Evolutionary conservation across 2,113 vertebrate genomes (phyloP), one percentile per base, ranked within the genome.

Genomic region (Australoheros scitulus): DNA sequence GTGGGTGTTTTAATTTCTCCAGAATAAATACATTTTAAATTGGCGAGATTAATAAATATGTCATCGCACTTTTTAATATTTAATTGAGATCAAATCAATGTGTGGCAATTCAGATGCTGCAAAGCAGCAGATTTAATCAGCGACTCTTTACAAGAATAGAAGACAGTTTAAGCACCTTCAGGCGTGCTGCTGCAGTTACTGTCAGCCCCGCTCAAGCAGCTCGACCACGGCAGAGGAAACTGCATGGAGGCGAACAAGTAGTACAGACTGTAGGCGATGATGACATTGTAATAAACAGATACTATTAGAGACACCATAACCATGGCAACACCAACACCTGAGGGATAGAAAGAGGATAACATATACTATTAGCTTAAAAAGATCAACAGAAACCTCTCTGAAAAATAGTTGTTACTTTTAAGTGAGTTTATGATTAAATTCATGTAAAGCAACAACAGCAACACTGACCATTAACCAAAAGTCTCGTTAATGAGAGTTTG

Each of bases 231-330:
- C 8, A 99, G 83, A 22, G 96, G 95, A 81, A 77, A 96, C 95
- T 96, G 97, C 94, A 99, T 97, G 7, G 98, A 99, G 61, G 97
- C 97, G 87, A 98, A 99, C 77, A 99, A 90, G 91, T 99, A 99
- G 93, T 97, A 99, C 79, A 99, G 91, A 7, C 97, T 97, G 63
- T 99, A 99, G 81, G 94, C 95, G 20, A 99, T 96, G 90, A 99
- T 98, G 61, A 98, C 96, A 0, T 98, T 99, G 83, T 99, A 99
- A 92, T 99, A 99, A 78, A 99, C 94, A 0, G 96, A 79, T 59
- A 99, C 96, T 61, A 97, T 93, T 0, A 96, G 82, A 68, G 96
- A 97, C 87, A 97, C 95, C 79, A 98, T 47, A 61, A 98, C 95
- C 97, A 97, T 98, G 0, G 96, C 96, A 81, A 99, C 34, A 9